Evolutionary conservation across 2,797 vertebrate genomes (phyloP).

Genomic region (Erethizon dorsatum): DNA sequence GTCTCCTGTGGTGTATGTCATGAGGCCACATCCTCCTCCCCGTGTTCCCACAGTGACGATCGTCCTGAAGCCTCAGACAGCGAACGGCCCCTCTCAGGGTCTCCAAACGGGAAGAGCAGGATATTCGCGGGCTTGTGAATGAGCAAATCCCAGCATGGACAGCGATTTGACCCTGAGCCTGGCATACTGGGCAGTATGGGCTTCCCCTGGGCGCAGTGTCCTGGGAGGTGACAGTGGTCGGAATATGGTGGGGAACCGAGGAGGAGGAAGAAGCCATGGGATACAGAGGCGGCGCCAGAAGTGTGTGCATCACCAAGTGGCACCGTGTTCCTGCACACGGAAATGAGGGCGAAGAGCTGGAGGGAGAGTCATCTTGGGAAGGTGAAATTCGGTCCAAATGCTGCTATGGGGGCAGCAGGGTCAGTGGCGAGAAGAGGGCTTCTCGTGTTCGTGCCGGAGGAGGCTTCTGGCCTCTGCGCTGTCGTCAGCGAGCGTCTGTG

Average conservation of each 20-base stretch:
- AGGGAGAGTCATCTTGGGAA: background rate
- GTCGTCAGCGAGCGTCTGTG: background rate
- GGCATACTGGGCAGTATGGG: constrained; percentile 11
- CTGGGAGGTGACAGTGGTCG: constrained; percentile 11
- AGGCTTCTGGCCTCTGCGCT: constrained; percentile 55
- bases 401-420: background rate
- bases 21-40: background rate
- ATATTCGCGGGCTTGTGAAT: background rate
- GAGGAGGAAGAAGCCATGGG: too few relatives aligned
- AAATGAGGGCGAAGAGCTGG: constrained; percentile 15
- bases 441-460: background rate
- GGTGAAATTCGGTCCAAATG: background rate
- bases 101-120: background rate
- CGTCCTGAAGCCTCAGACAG: constrained; percentile 34
- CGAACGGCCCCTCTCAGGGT: constrained; percentile 25
- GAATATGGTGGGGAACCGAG: constrained; percentile 12
- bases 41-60: constrained; percentile 21
- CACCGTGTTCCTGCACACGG: too few relatives aligned
- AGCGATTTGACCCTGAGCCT: background rate
- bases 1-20: background rate
- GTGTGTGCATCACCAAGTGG: background rate
- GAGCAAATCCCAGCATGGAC: background rate
- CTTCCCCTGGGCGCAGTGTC: constrained; percentile 2
- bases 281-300: background rate
- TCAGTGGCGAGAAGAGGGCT: constrained; percentile 9